phyloP scores from a whole-genome alignment of 2,113 vertebrate species.

The Pungitius pungitius region DNA sequence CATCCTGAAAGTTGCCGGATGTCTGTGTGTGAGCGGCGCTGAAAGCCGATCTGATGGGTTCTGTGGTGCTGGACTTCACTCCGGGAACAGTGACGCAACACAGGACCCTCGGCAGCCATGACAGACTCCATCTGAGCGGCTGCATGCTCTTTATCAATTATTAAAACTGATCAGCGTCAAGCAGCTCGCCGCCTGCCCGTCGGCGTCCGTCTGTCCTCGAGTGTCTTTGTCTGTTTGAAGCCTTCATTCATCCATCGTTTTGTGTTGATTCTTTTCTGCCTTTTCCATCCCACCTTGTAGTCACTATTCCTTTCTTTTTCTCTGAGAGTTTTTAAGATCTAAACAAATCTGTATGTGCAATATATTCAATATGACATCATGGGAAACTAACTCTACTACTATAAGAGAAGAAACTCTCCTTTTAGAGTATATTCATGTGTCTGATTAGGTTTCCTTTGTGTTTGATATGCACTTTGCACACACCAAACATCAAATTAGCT shows the following conservation, averaged over 20 bases:
- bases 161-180: constrained; percentile 71
- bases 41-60: constrained; percentile 65
- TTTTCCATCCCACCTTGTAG: neutral
- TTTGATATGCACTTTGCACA: constrained; percentile 11
- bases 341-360: neutral
- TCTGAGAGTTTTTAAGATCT: constrained; percentile 1
- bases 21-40: too few species aligned
- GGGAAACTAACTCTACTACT: neutral
- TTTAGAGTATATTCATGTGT: neutral
- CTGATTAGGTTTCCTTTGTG: neutral
- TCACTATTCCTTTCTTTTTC: neutral
- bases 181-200: constrained; percentile 47
- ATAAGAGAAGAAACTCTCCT: neutral
- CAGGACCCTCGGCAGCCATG: constrained; percentile 71
- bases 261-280: neutral
- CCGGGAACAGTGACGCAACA: constrained; percentile 62
- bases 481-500: too few species aligned
- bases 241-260: neutral
- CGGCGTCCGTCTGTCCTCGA: constrained; percentile 23
- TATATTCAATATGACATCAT: neutral
- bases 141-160: constrained; percentile 77
- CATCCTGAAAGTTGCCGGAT: neutral
- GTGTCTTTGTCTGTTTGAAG: neutral
- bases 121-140: constrained; percentile 66
- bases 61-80: constrained; percentile 39